Base-by-base conservation (phyloP, 2,888 invertebrate species). In the Pollenia labialis region DNA sequence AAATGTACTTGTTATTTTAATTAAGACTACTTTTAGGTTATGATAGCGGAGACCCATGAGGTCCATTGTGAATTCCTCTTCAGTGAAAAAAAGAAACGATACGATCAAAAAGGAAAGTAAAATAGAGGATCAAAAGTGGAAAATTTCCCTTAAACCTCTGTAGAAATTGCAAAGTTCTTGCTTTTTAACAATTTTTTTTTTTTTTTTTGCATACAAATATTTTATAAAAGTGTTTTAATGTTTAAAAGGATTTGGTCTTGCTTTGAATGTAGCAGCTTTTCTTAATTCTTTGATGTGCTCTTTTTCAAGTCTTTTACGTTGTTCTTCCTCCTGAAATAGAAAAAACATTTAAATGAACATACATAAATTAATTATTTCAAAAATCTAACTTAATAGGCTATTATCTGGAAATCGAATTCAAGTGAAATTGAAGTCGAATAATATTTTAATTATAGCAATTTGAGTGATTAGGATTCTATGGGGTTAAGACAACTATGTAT, bases 231-330 rank as follows among this genome's bases (percentile, higher is more conserved):
- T 52, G 50, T 75, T 80, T 84, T 60, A 83, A 88, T 90, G 90
- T 89, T 93, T 93, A 87, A 93, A 93, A 56, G 93, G 93, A 89
- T 93, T 93, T 88, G 92, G 93, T 89, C 92, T 91, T 79, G 93
- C 93, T 90, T 93, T 93, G 82, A 93, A 93, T 82, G 90, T 89
- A 81, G 91, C 89, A 85, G 89, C 88, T 87, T 93, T 93, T 83
- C 93, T 90, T 88, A 93, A 75, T 89, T 92, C 90, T 88, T 90
- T 92, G 52, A 90, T 87, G 75, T 90, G 86, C 85, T 90, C 90
- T 86, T 91, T 88, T 87, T 93, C 92, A 40, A 89, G 90, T 88
- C 89, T 90, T 85, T 89, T 91, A 85, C 91, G 91, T 89, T 91
- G 89, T 87, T 92, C 91, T 75, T 93, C 92, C 88, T 91, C 90